Conservation (phyloP, 1,140 invertebrate species). For the Aphidius gifuensis region DNA sequence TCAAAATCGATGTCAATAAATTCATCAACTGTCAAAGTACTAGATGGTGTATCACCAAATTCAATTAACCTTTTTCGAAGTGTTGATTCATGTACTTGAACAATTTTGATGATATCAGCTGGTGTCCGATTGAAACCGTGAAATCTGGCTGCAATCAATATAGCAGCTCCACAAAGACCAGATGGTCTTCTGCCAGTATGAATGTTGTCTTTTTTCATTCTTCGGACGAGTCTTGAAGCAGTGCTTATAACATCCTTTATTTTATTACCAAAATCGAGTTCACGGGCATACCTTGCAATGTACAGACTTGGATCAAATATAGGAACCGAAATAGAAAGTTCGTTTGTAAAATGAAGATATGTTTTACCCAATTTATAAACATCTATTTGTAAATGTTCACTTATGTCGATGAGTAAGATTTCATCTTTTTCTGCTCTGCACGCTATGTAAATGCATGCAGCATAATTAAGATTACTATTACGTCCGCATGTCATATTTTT, state of each 20-base stretch:
- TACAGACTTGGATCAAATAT: conserved; percentile 94
- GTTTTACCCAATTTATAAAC: conserved; percentile 93
- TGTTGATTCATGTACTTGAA: conserved; percentile 93
- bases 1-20: conserved; percentile 97
- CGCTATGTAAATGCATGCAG: conserved; percentile 96
- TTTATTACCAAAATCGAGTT: conserved; percentile 88
- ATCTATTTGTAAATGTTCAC: conserved; percentile 93
- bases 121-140: conserved; percentile 88
- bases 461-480: conserved; percentile 87
- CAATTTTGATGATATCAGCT: conserved; percentile 89
- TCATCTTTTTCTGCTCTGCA: conserved; percentile 91
- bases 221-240: conserved; percentile 85
- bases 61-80: conserved; percentile 88
- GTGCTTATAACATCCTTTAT: conserved; percentile 94
- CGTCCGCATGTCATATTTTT: conserved; percentile 86
- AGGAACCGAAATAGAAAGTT: conserved; percentile 90
- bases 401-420: conserved; percentile 95
- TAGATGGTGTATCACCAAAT: conserved; percentile 90
- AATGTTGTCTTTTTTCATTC: conserved; percentile 98
- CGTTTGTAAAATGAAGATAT: conserved; percentile 83
- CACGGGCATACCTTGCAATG: conserved; percentile 89
- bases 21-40: conserved; percentile 86
- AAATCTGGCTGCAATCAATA: conserved; percentile 89
- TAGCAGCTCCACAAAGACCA: conserved; percentile 94
- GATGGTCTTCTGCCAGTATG: conserved; percentile 93